phyloP scores from a whole-genome alignment of 2,113 vertebrate species.

The Hoplias malabaricus region DNA sequence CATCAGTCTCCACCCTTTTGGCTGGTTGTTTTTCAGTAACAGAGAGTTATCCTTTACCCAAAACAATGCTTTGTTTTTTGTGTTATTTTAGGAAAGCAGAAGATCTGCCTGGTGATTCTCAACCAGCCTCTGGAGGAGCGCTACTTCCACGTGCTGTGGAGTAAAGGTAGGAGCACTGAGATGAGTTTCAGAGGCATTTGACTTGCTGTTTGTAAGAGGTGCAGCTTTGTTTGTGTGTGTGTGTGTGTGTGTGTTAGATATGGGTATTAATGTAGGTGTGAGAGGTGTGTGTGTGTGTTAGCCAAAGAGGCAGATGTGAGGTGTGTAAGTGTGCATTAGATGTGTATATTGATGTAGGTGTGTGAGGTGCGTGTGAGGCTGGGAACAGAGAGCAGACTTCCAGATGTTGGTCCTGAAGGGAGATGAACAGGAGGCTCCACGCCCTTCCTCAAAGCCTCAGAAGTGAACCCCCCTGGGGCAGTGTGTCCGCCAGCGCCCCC shows the following conservation, averaged over 20 bases:
- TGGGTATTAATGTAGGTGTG: neutral
- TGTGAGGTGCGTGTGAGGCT: constrained; percentile 40
- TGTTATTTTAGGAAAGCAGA: constrained; percentile 70
- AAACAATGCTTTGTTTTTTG: constrained; percentile 9
- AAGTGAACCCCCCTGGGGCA: constrained; percentile 23
- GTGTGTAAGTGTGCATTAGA: constrained; percentile 62
- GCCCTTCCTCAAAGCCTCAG: neutral
- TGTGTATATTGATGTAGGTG: constrained; percentile 61
- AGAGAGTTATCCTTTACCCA: neutral
- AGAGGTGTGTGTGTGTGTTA: neutral
- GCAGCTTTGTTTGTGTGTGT: neutral
- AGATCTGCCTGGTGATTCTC: constrained; percentile 73
- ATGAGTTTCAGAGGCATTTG: constrained; percentile 28
- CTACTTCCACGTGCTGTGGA: constrained; percentile 70
- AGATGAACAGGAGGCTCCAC: neutral
- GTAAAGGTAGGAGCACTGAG: constrained; percentile 70
- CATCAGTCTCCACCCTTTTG: too few species aligned
- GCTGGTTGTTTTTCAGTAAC: neutral
- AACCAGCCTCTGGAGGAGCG: constrained; percentile 73
- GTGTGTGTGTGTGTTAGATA: too few species aligned
- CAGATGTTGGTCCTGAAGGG: constrained; percentile 21
- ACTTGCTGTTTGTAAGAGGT: constrained; percentile 23
- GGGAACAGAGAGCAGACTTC: constrained; percentile 36
- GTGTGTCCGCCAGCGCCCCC: neutral
- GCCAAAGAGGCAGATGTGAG: constrained; percentile 2